phyloP scores from a whole-genome alignment of 2,888 invertebrate genomes.

The Serripes groenlandicus region DNA sequence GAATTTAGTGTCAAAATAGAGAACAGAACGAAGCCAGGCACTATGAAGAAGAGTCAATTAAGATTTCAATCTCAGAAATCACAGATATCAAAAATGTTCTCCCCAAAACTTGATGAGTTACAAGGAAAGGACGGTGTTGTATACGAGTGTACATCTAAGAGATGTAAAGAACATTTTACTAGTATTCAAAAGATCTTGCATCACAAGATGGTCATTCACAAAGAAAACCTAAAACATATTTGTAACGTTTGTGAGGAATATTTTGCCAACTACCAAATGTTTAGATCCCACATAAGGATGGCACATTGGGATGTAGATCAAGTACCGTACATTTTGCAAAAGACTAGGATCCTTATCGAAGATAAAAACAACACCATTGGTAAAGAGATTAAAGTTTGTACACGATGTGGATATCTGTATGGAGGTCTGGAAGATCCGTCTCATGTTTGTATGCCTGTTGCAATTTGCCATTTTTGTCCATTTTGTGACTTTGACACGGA shows the following conservation, averaged over 20 bases:
- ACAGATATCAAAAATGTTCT: neutral
- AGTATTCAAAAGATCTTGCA: neutral
- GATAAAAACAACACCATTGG: neutral
- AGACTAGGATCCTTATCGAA: conserved; percentile 4
- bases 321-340: neutral
- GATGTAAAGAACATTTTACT: neutral
- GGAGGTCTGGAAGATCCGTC: neutral
- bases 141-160: neutral
- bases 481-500: neutral
- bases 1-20: no score
- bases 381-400: conserved; percentile 3
- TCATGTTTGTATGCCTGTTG: neutral
- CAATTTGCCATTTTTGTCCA: neutral
- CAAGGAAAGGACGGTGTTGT: neutral
- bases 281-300: conserved; percentile 27
- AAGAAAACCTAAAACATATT: neutral
- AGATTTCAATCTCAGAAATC: no score
- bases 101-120: neutral
- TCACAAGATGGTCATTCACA: conserved; percentile 11
- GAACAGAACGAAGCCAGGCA: no score
- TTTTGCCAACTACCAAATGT: neutral
- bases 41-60: no score
- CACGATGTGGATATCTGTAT: conserved; percentile 19
- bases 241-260: conserved; percentile 15
- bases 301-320: neutral